These are phyloP conservation scores for Vesta saturnalis DNA, from an alignment of 2,888 invertebrate species.

Conservation along the genomic window DNA sequence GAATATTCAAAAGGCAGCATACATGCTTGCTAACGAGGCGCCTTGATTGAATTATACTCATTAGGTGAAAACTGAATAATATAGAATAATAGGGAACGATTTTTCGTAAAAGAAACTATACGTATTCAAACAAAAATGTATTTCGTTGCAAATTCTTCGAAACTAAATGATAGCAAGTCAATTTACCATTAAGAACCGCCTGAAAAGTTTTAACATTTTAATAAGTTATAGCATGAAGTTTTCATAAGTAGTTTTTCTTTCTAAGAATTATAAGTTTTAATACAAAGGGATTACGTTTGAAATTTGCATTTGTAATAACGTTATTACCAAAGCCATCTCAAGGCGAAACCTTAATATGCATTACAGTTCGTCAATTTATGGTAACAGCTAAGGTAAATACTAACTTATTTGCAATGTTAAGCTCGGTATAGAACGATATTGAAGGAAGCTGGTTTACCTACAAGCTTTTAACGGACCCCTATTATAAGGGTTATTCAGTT, in stretches of 20 bases:
- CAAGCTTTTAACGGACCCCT: constrained; percentile 37
- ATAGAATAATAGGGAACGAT: not conserved
- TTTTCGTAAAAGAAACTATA: not conserved
- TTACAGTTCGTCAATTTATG: constrained; percentile 38
- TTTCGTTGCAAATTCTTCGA: not conserved
- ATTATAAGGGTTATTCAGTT: constrained; percentile 36
- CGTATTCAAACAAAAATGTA: not conserved
- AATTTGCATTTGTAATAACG: constrained; percentile 40
- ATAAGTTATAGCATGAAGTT: constrained; percentile 28
- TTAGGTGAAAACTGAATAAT: constrained; percentile 30
- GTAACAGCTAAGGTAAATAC: constrained; percentile 37
- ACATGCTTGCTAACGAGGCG: constrained; percentile 38
- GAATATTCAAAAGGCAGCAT: constrained; percentile 37
- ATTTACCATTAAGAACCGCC: constrained; percentile 23
- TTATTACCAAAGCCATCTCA: constrained; percentile 31
- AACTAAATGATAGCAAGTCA: constrained; percentile 5
- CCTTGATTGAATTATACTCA: constrained; percentile 36
- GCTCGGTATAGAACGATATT: constrained; percentile 29
- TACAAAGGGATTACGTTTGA: constrained; percentile 28
- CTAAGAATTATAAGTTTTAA: constrained; percentile 28
- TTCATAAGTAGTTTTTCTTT: constrained; percentile 29
- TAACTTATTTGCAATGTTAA: constrained; percentile 38
- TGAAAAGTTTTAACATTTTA: constrained; percentile 23
- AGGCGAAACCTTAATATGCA: constrained; percentile 35
- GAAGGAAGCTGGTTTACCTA: constrained; percentile 36